Base-by-base conservation (phyloP, 2,113 vertebrate genomes). In the Ptilonorhynchus violaceus region DNA sequence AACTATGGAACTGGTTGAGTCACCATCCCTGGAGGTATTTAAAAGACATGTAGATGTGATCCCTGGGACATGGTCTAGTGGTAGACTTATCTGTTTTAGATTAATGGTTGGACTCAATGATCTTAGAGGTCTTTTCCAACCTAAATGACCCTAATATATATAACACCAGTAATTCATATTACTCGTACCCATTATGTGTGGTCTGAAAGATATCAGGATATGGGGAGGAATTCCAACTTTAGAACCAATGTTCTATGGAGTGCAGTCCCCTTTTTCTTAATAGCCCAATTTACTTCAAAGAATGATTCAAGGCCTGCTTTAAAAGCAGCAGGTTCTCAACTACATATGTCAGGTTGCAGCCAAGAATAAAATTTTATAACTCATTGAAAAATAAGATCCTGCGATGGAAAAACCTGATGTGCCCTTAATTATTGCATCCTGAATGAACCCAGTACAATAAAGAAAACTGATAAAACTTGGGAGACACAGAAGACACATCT, bases 201-300 rank as follows among this genome's bases (percentile, higher is more conserved):
- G n/a, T 60, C 56, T 92, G 37, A 93, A 85, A 90, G n/a, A 75
- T 75, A 83, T 28, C n/a, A 68, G 53, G 42, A 66, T 13, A 91
- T 50, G 11, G 21, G 30, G 24, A 60, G 62, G 17, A 92, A 93
- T 89, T 88, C 30, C 56, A 79, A 52, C 77, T 96, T 88, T 73
- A 93, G 68, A 91, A 63, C 11, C 16, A 92, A 56, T 12, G 3
- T 89, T 84, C 63, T 88, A 47, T 18, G 18, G 49, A 91, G 52
- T 50, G 19, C 44, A 85, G 76, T 88, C 63, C 35, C 19, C 56
- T 75, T 92, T 95, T 74, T 35, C 77, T 93, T 95, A 96, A 89
- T 84, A 77, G 74, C 10, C 56, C 88, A 78, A 76, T 96, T 93
- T 96, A 25, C 18, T 89, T 95, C 79, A 96, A 96, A 96, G 60